Evolutionary conservation across 2,797 vertebrate species (phyloP).

Genomic region (Adelosebastes latens): DNA sequence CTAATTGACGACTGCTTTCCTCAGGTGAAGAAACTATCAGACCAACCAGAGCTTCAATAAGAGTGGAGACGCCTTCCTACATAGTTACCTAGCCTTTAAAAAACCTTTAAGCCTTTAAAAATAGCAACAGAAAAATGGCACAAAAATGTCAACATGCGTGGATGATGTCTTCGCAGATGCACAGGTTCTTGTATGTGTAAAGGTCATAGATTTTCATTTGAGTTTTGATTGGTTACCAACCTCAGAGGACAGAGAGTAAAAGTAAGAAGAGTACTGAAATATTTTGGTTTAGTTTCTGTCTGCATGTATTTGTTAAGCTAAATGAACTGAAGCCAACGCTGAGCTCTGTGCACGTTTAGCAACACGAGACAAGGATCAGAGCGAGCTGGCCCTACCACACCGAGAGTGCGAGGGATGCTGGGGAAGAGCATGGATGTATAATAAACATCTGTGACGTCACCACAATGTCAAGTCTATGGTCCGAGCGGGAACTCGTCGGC

Average conservation of each 20-base stretch:
- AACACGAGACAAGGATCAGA: too few species aligned
- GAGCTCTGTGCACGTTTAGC: too few species aligned
- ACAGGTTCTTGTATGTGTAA: neutral
- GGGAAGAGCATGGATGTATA: neutral
- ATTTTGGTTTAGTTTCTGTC: neutral
- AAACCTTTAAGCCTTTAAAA: neutral
- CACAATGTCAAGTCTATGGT: too few species aligned
- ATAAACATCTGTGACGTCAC: too few species aligned
- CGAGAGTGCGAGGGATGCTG: neutral
- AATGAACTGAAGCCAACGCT: too few species aligned
- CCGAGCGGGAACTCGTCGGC: too few species aligned
- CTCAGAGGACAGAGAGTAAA: neutral
- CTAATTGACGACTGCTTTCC: neutral
- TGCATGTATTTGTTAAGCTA: neutral
- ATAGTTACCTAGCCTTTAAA: neutral
- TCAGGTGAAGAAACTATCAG: neutral
- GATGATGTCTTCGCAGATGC: neutral
- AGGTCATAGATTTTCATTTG: neutral
- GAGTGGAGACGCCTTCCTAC: neutral
- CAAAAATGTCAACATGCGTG: neutral
- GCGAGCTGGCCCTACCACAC: neutral
- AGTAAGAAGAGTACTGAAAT: neutral
- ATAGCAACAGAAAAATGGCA: neutral
- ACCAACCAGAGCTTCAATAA: neutral
- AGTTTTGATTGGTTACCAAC: neutral